Base-by-base conservation (phyloP, 2,888 invertebrate species). In the Taenaris catops region DNA sequence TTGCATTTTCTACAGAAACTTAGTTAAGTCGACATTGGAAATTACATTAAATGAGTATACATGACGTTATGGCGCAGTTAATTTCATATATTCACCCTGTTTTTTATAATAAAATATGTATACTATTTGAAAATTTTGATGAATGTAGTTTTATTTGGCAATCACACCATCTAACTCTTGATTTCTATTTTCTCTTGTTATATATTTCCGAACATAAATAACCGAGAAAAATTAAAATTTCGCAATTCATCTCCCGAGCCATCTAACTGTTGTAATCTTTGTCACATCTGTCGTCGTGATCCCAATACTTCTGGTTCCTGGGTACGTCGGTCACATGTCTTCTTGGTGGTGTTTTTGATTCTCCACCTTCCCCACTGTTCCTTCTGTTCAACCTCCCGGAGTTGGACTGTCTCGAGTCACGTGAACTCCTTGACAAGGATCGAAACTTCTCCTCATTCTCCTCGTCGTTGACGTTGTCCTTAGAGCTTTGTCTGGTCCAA, bases 261-360 rank as follows among this genome's bases (percentile, higher is more conserved):
- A n/a, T n/a, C 76, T 81, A 84, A 76, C 81, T 81, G 37, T 73
- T 75, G 11, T 86, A 86, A 40, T 86, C 86, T 24, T 72, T 80
- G 32, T 86, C 84, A 46, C 81, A 83, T 1, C 86, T 50, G 8
- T 86, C 86, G 20, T 86, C 86, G 10, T 86, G 86, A 46, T 83
- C 84, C 86, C 86, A 86, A 20, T 86, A 86, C 32, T 83, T 84
- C 1, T 75, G 65, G 44, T 70, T 81, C 23, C 84, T 53, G 0
- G 84, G 84, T 0, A 83, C 83, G 2, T 84, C 84, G 0, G 71
- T 64, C 0, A 78, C 83, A 11, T 80, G 80, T 12, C 75, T 57
- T 1, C 69, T 45, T 0, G 65, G 65, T 0, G 70, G 71, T 0
- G 69, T 63, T 33, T 68, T 75, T 0, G 52, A 58, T 14, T 14